phyloP scores from a whole-genome alignment of 2,797 vertebrate genomes.

The Leptoclinus maculatus region DNA sequence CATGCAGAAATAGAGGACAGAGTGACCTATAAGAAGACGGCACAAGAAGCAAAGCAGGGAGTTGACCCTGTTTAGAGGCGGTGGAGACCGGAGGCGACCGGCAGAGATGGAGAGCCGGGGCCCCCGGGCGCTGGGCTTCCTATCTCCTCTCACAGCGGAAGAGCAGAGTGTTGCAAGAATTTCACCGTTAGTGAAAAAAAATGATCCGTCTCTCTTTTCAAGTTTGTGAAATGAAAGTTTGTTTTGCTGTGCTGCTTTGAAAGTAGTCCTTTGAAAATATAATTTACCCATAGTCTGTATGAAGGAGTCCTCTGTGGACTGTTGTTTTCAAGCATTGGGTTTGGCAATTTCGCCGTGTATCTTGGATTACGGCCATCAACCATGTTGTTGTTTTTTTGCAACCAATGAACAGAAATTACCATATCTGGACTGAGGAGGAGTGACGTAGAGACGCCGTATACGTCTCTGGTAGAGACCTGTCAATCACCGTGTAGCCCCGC shows the following conservation, averaged over 20 bases:
- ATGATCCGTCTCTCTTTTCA: constrained; percentile 8
- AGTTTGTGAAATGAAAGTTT: constrained; percentile 20
- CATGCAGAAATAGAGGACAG: constrained; percentile 59
- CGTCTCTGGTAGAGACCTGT: no score
- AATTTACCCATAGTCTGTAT: not conserved
- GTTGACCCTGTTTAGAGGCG: constrained; percentile 44
- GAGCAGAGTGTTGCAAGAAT: constrained; percentile 49
- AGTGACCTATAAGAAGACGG: constrained; percentile 55
- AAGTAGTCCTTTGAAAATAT: not conserved
- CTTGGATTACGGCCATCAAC: no score
- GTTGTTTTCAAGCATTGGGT: no score
- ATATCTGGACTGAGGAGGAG: no score
- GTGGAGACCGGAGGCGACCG: constrained; percentile 28
- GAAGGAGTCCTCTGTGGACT: no score
- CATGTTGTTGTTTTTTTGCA: no score
- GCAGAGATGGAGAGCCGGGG: constrained; percentile 27
- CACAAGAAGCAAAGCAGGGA: constrained; percentile 1
- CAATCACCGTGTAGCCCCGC: no score
- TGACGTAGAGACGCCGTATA: no score
- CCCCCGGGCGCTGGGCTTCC: constrained; percentile 46
- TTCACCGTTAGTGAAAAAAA: constrained; percentile 28
- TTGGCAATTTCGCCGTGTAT: no score
- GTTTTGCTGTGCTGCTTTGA: not conserved
- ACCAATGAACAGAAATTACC: no score
- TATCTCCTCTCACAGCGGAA: constrained; percentile 54